phyloP scores from a whole-genome alignment of 2,113 vertebrate species.

The Aspidoscelis tigris region DNA sequence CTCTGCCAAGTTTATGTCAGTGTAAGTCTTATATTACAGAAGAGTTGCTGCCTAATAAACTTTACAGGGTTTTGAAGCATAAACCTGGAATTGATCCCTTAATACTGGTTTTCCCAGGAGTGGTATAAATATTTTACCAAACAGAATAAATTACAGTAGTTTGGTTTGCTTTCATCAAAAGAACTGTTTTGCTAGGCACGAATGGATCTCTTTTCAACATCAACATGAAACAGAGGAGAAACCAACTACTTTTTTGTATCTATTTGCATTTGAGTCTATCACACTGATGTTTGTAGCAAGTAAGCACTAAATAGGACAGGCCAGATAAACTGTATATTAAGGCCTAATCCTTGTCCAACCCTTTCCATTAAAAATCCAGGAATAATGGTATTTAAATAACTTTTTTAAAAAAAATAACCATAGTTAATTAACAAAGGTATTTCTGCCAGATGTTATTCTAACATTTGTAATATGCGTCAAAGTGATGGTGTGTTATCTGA shows the following conservation, averaged over 20 bases:
- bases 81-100: constrained; percentile 33
- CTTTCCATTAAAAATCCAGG: no score
- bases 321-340: constrained; percentile 6
- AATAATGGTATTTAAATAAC: no score
- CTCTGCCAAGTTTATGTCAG: constrained; percentile 21
- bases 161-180: constrained; percentile 10
- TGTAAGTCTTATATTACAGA: not conserved
- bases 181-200: not conserved
- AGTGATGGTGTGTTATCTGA: no score
- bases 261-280: constrained; percentile 31
- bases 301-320: constrained; percentile 23
- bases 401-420: no score
- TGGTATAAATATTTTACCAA: constrained; percentile 23
- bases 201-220: not conserved
- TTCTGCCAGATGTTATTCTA: no score
- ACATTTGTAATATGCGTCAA: no score
- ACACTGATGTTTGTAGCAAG: not conserved
- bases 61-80: constrained; percentile 16
- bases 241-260: not conserved
- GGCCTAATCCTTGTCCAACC: not conserved
- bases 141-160: constrained; percentile 27
- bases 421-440: no score
- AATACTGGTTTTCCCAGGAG: not conserved
- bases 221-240: constrained; percentile 25
- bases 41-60: not conserved